phyloP scores from a whole-genome alignment of 2,113 vertebrate species.

The Megalops atlanticus region DNA sequence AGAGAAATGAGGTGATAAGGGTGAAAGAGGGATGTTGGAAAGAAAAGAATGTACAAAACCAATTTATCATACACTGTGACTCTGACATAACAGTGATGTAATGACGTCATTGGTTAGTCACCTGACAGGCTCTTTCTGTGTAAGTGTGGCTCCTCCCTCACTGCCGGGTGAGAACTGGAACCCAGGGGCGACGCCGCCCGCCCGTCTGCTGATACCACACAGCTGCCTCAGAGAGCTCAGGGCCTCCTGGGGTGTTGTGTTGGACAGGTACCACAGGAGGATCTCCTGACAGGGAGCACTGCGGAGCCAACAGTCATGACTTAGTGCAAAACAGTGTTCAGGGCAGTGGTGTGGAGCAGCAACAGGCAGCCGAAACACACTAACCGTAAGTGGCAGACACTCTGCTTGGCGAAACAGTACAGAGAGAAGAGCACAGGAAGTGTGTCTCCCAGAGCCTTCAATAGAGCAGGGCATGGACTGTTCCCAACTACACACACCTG shows the following conservation, averaged over 20 bases:
- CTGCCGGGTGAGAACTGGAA: constrained; percentile 75
- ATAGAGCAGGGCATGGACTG: constrained; percentile 67
- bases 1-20: background rate
- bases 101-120: constrained; percentile 51
- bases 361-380: background rate
- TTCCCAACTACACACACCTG: constrained; percentile 89
- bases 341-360: background rate
- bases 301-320: constrained; percentile 35
- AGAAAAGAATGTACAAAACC: background rate
- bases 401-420: constrained; percentile 87
- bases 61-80: background rate
- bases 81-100: background rate
- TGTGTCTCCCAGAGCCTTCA: constrained; percentile 71
- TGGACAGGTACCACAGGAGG: constrained; percentile 84
- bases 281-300: constrained; percentile 87
- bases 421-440: constrained; percentile 83
- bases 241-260: constrained; percentile 60
- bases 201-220: constrained; percentile 59
- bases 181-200: constrained; percentile 51
- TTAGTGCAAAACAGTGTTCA: background rate
- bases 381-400: constrained; percentile 88
- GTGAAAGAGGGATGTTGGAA: background rate
- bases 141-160: constrained; percentile 74
- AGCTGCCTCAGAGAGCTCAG: constrained; percentile 71
- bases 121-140: constrained; percentile 67